These are phyloP conservation scores for Heteromormyrus szaboi DNA, from an alignment of 2,797 vertebrate species.

Conservation along the genomic window DNA sequence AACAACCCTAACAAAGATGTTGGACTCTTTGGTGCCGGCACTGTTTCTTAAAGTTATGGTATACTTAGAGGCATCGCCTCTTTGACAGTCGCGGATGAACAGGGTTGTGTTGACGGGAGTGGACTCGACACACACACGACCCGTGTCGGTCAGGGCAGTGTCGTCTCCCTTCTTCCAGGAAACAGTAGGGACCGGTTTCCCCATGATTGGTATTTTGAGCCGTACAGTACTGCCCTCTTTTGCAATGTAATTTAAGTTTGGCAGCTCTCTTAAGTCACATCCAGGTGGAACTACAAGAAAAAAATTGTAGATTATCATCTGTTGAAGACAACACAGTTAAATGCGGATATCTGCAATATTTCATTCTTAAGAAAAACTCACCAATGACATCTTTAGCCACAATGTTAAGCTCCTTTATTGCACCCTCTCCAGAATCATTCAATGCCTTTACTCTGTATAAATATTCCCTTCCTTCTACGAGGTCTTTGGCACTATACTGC, in stretches of 20 bases:
- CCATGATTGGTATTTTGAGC: conserved; percentile 89
- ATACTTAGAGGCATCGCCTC: conserved; percentile 91
- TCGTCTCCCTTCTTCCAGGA: conserved; percentile 96
- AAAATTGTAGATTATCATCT: not conserved
- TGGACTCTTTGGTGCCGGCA: conserved; percentile 84
- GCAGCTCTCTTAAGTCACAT: conserved; percentile 86
- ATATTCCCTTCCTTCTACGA: conserved; percentile 84
- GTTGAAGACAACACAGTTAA: not conserved
- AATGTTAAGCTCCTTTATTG: conserved; percentile 74
- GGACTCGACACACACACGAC: conserved; percentile 84
- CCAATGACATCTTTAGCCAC: conserved; percentile 87
- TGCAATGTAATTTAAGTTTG: conserved; percentile 85
- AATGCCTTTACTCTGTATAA: conserved; percentile 84
- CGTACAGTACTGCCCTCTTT: conserved; percentile 92
- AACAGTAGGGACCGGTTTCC: conserved; percentile 83
- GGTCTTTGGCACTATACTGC: conserved; percentile 83
- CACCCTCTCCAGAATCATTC: conserved; percentile 85
- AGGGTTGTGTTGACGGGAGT: conserved; percentile 89
- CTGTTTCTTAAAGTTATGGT: conserved; percentile 85
- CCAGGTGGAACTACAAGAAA: conserved; percentile 70
- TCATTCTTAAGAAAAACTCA: conserved; percentile 55
- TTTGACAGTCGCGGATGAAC: conserved; percentile 88
- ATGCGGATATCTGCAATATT: not conserved
- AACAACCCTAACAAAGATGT: conserved; percentile 89
- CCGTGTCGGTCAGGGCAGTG: conserved; percentile 78